Evolutionary conservation across 2,888 invertebrate species (phyloP), one percentile per base, ranked within the genome.

Genomic region (Andrena haemorrhoa): DNA sequence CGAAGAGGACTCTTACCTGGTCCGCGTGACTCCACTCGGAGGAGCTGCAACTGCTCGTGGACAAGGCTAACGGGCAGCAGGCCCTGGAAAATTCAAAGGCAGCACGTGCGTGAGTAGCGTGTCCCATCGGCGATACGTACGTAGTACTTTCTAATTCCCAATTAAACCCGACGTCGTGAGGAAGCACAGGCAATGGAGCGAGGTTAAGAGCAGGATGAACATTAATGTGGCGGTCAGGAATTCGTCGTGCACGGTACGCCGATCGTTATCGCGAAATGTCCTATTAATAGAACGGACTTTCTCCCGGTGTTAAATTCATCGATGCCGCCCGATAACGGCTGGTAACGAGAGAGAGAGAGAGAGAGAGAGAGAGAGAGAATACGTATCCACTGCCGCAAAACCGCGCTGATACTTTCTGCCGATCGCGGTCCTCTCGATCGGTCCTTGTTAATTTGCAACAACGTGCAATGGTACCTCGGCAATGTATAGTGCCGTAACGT

Each of bases 1-100:
- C n/a, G 12, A 20, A n/a, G 12, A 16, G 3, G 7, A 47, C 5
- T 2, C 3, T 77, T 88, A 93, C 93, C 93, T 93, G 93, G 84
- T 93, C 93, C 78, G 89, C 80, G 75, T 93, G 91, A 69, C 90
- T 87, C 93, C 93, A 93, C 68, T 93, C 93, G 61, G 93, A 90
- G 64, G 93, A 92, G 58, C 91, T 90, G 79, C 93, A 90, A 78
- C 92, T 93, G 85, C 91, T 92, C 20, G 91, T 92, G 26, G 93
- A 92, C 85, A 92, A 83, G 60, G 92, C 92, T 76, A 92, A 86
- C 29, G 93, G 92, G 82, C 93, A 93, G 84, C 93, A 92, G 61
- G 91, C 91, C 71, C 93, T 93, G 75, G 31, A 90, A 89, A 58
- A 85, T 75, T 61, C 35, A 33, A 16, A 47, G 41, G 51, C 72